These are phyloP conservation scores for Carollia perspicillata DNA, from an alignment of 2,113 vertebrate species.

Conservation along the genomic window DNA sequence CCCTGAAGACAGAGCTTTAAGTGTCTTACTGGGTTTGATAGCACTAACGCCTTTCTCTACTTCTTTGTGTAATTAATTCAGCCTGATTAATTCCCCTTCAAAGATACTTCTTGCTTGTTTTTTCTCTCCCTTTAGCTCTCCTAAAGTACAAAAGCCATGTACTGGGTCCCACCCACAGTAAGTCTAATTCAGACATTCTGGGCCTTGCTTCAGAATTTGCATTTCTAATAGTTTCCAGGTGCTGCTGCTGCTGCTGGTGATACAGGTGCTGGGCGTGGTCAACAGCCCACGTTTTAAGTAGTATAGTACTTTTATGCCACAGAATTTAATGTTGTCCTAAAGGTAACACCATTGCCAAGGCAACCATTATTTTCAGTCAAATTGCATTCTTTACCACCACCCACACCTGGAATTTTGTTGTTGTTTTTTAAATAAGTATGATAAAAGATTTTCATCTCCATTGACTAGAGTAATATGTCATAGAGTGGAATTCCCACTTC, in stretches of 20 bases:
- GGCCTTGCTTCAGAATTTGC: not conserved
- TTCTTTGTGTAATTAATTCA: too few relatives aligned
- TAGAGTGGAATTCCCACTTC: not conserved
- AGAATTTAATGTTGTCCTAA: not conserved
- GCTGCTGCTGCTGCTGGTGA: not conserved
- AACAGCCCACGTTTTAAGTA: not conserved
- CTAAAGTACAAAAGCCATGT: too few relatives aligned
- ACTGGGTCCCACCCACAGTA: not conserved
- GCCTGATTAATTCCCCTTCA: too few relatives aligned
- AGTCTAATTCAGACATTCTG: not conserved
- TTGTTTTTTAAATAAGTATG: not conserved
- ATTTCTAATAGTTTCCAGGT: not conserved
- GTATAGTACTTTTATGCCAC: not conserved
- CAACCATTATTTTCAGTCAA: not conserved
- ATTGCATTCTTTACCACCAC: not conserved
- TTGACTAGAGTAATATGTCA: not conserved
- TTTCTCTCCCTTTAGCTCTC: too few relatives aligned
- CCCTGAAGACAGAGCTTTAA: too few relatives aligned
- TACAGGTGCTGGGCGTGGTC: not conserved
- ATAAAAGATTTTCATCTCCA: not conserved
- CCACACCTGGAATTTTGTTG: not conserved
- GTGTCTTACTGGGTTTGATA: too few relatives aligned
- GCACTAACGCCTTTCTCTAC: too few relatives aligned
- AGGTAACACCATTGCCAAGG: not conserved
- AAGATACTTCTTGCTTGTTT: too few relatives aligned